Evolutionary conservation across 2,888 invertebrate genomes (phyloP), one percentile per base, ranked within the genome.

Genomic region (Drosophila lacicola): DNA sequence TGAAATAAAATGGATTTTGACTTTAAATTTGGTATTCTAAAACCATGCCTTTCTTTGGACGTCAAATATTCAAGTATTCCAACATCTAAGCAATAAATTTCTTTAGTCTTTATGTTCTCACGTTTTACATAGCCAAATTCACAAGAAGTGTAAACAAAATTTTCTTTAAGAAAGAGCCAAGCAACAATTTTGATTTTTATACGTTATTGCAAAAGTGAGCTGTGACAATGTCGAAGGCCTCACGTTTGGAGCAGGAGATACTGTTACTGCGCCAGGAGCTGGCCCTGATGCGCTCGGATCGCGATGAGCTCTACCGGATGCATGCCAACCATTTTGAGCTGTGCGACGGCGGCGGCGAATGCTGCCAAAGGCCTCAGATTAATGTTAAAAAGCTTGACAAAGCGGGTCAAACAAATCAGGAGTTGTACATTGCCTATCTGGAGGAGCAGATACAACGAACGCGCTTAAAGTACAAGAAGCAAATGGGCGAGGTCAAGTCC

Each of bases 401-500:
- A 8, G 2, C 25, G 4, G 39, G 9, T 4, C n/a, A 19, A 6
- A 5, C 34, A 2, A 65, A 76, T 17, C 77, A 82, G 58, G 54
- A 70, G 3, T 10, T 42, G 3, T 87, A 87, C 19, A 81, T 87
- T 10, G 50, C 56, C 19, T 69, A 67, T 39, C 49, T 85, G 42
- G 85, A 89, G 75, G 68, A 82, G 1, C 74, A 87, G 19, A 67
- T 89, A 11, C 54, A 69, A 11, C 25, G 39, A 8, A 63, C 71
- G 0, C 77, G 80, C 1, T n/a, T 6, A 0, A 79, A 70, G 51
- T 85, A 89, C 51, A 58, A 69, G 3, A 13, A 58, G 5, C 75
- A 81, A 21, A 82, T 85, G 54, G 25, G 21, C 5, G 64, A 58
- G 3, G 77, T 89, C 9, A 84, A 75, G 44, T 8, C 37, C 3